Evolutionary conservation across 2,888 invertebrate species (phyloP), one percentile per base, ranked within the genome.

Genomic region (Pharmacophagus antenor): DNA sequence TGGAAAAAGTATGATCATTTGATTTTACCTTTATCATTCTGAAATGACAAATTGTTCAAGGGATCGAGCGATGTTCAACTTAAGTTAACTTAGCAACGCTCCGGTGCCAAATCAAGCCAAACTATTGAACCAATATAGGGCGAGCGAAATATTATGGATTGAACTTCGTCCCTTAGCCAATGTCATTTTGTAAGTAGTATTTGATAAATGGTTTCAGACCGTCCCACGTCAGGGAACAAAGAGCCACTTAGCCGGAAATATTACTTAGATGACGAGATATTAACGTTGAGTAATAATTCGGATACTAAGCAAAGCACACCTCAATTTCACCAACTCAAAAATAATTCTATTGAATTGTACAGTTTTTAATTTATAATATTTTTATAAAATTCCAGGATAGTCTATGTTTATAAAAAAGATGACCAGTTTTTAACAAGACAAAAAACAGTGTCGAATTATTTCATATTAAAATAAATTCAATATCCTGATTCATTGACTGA

Each of bases 121-220:
- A 60, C 60, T 60, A 60, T 60, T 47, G 60, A 37, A 56, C 46
- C 25, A 37, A 17, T 22, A 37, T 51, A 37, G 50, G 56, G 31
- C 48, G 51, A 22, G 27, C 54, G 49, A 50, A 46, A 50, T 55
- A 60, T 55, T 60, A 60, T 60, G 55, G 59, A 60, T 60, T 55
- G 59, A 60, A 60, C 47, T 50, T 50, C 44, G 31, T 55, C 54
- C 54, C 50, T 60, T 61, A 56, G 52, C 52, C 50, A 52, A 61
- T 56, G 56, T 61, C 61, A 61, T 61, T 61, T 61, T 52, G 56
- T 61, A 56, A 61, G 61, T 61, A 61, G 51, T 52, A 52, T 56
- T 56, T 61, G 61, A 61, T 54, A 61, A 61, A 61, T 61, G 51
- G 52, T 25, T 18, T 47, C 56, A 37, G 56, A 56, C 56, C 61